Conservation (phyloP, 1,140 invertebrate genomes). For the Apis florea region DNA sequence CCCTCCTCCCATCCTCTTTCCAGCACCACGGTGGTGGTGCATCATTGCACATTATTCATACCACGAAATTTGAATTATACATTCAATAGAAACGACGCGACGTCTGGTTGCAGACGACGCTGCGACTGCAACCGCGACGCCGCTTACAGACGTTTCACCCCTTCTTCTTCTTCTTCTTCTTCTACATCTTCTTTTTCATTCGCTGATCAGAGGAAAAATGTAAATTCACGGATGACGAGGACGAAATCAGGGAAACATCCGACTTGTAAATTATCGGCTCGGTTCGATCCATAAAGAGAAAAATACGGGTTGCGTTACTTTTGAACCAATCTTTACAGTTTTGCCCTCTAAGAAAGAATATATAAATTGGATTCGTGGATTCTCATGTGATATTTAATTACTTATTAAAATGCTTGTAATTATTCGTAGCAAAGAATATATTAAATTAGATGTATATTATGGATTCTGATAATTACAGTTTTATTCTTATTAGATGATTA, state of each 20-base stretch:
- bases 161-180: background rate
- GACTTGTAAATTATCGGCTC: constrained; percentile 19
- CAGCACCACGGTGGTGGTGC: constrained; percentile 43
- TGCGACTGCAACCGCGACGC: constrained; percentile 43
- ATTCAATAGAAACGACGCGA: constrained; percentile 72
- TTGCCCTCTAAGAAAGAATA: too few relatives aligned
- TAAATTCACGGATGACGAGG: background rate
- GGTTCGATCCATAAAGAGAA: background rate
- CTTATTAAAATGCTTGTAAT: too few relatives aligned
- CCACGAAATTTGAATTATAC: constrained; percentile 75
- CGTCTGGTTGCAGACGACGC: constrained; percentile 52
- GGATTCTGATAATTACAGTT: too few relatives aligned
- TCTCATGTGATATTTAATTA: too few relatives aligned
- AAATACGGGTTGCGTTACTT: too few relatives aligned
- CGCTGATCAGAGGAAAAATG: constrained; percentile 34
- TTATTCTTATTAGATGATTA: too few relatives aligned
- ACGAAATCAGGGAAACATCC: background rate
- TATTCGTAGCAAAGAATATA: too few relatives aligned
- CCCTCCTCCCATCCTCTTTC: constrained; percentile 8
- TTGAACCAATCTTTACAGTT: too few relatives aligned
- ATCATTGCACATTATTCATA: constrained; percentile 76
- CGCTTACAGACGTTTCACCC: constrained; percentile 17
- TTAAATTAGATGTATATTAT: too few relatives aligned
- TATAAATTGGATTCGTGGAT: too few relatives aligned
- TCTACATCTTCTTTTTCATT: background rate